Evolutionary conservation across 2,888 invertebrate genomes (phyloP).

Genomic region (Phyllotreta striolata): DNA sequence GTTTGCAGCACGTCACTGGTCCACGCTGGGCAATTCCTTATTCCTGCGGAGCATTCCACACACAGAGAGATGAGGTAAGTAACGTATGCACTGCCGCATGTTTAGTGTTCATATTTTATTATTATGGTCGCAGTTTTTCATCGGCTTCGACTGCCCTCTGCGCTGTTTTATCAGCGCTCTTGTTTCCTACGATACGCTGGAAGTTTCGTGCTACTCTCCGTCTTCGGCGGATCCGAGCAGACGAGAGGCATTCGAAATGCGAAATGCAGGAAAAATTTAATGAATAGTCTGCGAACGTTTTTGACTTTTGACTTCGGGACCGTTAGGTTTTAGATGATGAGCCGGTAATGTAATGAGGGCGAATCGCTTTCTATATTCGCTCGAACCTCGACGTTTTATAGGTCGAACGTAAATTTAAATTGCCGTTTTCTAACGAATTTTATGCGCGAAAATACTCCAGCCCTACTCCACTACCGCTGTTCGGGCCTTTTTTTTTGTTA

Average conservation of each 20-base stretch:
- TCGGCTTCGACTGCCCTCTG: conserved; percentile 45
- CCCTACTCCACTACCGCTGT: neutral
- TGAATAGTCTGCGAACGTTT: conserved; percentile 21
- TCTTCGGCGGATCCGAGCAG: conserved; percentile 19
- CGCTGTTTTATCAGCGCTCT: conserved; percentile 50
- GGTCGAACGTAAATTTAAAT: neutral
- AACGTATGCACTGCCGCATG: conserved; percentile 51
- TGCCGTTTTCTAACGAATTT: conserved; percentile 7
- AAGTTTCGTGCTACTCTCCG: conserved; percentile 37
- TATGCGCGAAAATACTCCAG: too few relatives aligned
- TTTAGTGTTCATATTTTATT: conserved; percentile 52
- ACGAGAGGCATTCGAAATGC: neutral
- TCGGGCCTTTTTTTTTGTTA: neutral
- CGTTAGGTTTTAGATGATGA: conserved; percentile 21
- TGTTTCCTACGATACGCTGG: conserved; percentile 46
- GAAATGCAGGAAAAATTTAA: conserved; percentile 16
- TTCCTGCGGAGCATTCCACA: conserved; percentile 16
- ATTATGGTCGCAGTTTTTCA: conserved; percentile 49
- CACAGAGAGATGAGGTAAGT: conserved; percentile 27
- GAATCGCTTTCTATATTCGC: neutral
- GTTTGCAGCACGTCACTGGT: conserved; percentile 22
- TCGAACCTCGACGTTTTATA: too few relatives aligned
- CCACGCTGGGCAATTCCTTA: neutral
- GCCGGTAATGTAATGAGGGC: conserved; percentile 2
- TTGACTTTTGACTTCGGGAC: conserved; percentile 27